A percentile compares a stretch with the other conserved stretches of the same genome.
These are phyloP conservation scores for Lasiurus borealis DNA, from an alignment of 2,113 vertebrate species.

Conservation along the genomic window DNA sequence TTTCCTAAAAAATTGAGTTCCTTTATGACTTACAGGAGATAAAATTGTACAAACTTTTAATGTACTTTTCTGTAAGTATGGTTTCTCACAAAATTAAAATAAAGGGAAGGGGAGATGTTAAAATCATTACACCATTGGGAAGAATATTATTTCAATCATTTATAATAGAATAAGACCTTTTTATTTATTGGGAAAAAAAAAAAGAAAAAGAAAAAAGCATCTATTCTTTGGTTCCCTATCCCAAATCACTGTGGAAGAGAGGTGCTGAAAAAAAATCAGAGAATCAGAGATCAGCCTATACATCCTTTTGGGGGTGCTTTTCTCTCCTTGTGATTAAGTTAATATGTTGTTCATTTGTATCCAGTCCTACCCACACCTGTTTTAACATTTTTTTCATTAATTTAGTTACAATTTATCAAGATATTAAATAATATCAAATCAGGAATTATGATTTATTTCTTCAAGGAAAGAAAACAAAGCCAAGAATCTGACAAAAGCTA, in stretches of 20 bases:
- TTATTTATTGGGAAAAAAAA: slow-evolving; percentile 1
- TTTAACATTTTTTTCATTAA: background rate
- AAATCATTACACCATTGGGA: background rate
- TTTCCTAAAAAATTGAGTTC: background rate
- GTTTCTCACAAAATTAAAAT: background rate
- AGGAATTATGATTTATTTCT: slow-evolving; percentile 24
- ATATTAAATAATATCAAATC: background rate
- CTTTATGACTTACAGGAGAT: slow-evolving; percentile 1
- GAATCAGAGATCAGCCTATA: background rate
- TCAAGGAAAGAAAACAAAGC: slow-evolving; percentile 56
- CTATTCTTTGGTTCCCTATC: background rate
- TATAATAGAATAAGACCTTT: slow-evolving; percentile 29
- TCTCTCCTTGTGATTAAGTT: background rate
- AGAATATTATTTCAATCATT: slow-evolving; percentile 10
- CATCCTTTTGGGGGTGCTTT: background rate
- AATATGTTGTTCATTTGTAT: background rate
- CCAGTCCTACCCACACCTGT: background rate
- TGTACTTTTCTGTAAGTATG: background rate
- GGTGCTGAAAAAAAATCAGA: background rate
- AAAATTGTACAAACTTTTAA: slow-evolving; percentile 3
- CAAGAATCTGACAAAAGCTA: slow-evolving; percentile 29
- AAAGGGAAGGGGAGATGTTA: background rate
- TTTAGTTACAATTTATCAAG: slow-evolving; percentile 1
- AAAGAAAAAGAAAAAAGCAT: background rate
- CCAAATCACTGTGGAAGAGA: background rate